Conservation (phyloP, 2,888 invertebrate species). For the Phorcus lineatus region DNA sequence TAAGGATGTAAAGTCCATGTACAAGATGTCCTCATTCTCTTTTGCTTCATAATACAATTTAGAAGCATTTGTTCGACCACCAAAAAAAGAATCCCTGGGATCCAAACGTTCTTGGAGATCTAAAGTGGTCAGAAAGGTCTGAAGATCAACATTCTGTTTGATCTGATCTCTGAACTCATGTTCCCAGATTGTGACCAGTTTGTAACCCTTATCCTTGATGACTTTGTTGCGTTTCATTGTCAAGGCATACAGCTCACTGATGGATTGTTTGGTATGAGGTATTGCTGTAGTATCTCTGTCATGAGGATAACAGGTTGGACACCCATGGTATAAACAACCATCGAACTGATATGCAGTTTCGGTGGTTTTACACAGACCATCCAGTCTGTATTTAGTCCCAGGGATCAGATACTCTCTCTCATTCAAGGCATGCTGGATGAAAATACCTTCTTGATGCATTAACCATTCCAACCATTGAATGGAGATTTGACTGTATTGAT, state of each 20-base stretch:
- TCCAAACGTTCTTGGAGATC: constrained; percentile 44
- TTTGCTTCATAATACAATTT: constrained; percentile 46
- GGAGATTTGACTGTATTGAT: constrained; percentile 18
- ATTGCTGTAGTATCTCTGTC: not conserved
- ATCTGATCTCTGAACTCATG: constrained; percentile 16
- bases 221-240: not conserved
- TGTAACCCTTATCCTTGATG: not conserved
- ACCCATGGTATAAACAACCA: not conserved
- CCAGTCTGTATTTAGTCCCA: not conserved
- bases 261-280: not conserved
- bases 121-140: constrained; percentile 33
- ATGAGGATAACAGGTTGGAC: not conserved
- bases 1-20: constrained; percentile 49
- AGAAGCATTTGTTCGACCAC: constrained; percentile 57
- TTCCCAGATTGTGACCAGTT: not conserved
- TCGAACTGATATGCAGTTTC: not conserved
- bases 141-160: constrained; percentile 34
- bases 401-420: not conserved
- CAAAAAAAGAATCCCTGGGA: constrained; percentile 60
- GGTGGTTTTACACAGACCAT: not conserved
- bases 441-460: not conserved
- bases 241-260: not conserved
- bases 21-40: constrained; percentile 46
- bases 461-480: constrained; percentile 43
- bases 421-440: not conserved